phyloP scores from a whole-genome alignment of 2,888 invertebrate species.

The Parnassius apollo region DNA sequence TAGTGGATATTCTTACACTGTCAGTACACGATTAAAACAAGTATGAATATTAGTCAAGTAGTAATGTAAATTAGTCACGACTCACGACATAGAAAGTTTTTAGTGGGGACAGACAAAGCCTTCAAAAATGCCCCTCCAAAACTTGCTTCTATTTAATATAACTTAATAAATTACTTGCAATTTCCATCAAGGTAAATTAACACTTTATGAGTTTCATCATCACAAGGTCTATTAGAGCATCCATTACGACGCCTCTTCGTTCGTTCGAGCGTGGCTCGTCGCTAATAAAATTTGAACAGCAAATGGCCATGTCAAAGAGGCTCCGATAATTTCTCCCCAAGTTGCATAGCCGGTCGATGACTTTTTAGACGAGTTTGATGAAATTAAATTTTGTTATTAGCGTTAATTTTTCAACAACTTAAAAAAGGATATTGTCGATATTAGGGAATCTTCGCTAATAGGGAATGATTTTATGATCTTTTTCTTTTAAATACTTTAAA shows the following conservation, averaged over 20 bases:
- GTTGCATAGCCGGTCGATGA: not conserved
- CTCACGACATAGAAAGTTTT: no score
- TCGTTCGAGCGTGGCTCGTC: not conserved
- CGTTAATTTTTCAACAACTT: not conserved
- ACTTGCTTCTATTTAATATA: not conserved
- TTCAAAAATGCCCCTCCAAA: not conserved
- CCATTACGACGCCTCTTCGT: constrained; percentile 15
- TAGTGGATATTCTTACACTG: no score
- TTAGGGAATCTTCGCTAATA: no score
- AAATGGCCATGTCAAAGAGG: constrained; percentile 35
- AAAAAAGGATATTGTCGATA: no score
- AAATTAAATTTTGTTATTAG: constrained; percentile 14
- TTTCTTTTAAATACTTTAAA: no score
- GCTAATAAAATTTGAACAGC: constrained; percentile 36
- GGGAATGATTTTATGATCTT: no score
- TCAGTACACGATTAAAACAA: no score
- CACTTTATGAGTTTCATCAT: constrained; percentile 24
- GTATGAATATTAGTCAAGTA: no score
- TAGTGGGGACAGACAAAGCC: no score
- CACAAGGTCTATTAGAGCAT: constrained; percentile 11
- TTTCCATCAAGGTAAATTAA: constrained; percentile 17
- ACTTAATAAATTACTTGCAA: constrained; percentile 17
- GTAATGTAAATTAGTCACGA: no score
- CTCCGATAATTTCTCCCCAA: constrained; percentile 13
- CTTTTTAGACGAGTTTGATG: not conserved